Percentiles rank a stretch among this genome's conserved stretches.
These are phyloP conservation scores for Salticus scenicus DNA, from an alignment of 2,888 invertebrate species.

Conservation along the genomic window DNA sequence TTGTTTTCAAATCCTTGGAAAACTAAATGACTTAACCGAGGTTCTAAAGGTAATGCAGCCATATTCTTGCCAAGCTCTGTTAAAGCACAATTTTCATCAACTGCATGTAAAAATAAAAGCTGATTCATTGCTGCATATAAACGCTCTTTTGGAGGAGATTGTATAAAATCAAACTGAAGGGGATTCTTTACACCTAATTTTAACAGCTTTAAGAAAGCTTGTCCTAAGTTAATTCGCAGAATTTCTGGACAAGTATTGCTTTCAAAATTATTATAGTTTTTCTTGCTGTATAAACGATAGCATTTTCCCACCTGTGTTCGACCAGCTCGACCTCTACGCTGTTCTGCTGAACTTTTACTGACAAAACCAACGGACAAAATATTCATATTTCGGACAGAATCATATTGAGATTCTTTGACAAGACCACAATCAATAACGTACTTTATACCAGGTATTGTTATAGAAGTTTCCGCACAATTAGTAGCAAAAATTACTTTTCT, in stretches of 20 bases:
- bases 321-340: conserved; percentile 77
- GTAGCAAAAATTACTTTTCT: conserved; percentile 76
- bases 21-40: conserved; percentile 73
- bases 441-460: conserved; percentile 76
- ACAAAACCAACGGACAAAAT: conserved; percentile 73
- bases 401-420: conserved; percentile 75
- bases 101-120: conserved; percentile 74
- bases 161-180: conserved; percentile 74
- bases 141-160: conserved; percentile 73
- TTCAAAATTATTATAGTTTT: conserved; percentile 74
- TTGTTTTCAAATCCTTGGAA: conserved; percentile 45
- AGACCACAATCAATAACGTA: conserved; percentile 76
- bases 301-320: conserved; percentile 75
- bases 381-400: conserved; percentile 74
- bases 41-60: conserved; percentile 74
- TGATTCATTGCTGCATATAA: conserved; percentile 73
- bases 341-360: conserved; percentile 76
- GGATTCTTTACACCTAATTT: conserved; percentile 73
- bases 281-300: conserved; percentile 75
- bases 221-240: conserved; percentile 71
- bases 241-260: conserved; percentile 75
- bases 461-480: conserved; percentile 76
- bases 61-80: conserved; percentile 74
- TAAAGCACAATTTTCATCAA: conserved; percentile 72
- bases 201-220: conserved; percentile 59